Conservation (phyloP, 2,113 vertebrate genomes). For the Toxostoma redivivum region DNA sequence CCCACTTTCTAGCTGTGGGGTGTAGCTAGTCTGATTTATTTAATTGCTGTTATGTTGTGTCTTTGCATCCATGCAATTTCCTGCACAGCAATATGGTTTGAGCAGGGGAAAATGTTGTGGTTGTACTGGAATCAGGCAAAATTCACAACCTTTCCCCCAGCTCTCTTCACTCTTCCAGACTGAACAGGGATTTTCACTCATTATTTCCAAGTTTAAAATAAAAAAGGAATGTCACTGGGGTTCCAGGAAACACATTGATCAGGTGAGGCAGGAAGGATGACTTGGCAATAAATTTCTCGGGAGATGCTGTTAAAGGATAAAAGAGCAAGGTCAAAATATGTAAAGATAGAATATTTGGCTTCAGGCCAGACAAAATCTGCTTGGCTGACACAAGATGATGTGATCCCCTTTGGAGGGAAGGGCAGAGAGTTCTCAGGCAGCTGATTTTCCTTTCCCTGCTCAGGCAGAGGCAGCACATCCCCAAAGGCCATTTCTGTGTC, state of each 20-base stretch:
- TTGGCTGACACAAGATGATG: neutral
- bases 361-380: neutral
- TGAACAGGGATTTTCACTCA: neutral
- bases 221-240: neutral
- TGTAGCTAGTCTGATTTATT: neutral
- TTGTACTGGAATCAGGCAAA: neutral
- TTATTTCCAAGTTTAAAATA: neutral
- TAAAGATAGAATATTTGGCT: neutral
- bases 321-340: neutral
- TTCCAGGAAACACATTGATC: neutral
- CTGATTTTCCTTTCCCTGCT: neutral
- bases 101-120: neutral
- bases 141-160: neutral
- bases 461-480: neutral
- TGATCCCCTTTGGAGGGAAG: neutral
- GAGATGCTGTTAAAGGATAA: neutral
- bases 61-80: neutral
- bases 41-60: accelerated
- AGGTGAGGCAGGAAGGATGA: neutral
- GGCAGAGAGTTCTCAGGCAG: neutral
- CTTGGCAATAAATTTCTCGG: neutral
- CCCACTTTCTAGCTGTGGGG: accelerated
- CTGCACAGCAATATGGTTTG: neutral
- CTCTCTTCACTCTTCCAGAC: neutral
- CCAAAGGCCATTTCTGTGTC: neutral